Conservation (phyloP, 2,888 invertebrate genomes). For the Melanotus villosus region DNA sequence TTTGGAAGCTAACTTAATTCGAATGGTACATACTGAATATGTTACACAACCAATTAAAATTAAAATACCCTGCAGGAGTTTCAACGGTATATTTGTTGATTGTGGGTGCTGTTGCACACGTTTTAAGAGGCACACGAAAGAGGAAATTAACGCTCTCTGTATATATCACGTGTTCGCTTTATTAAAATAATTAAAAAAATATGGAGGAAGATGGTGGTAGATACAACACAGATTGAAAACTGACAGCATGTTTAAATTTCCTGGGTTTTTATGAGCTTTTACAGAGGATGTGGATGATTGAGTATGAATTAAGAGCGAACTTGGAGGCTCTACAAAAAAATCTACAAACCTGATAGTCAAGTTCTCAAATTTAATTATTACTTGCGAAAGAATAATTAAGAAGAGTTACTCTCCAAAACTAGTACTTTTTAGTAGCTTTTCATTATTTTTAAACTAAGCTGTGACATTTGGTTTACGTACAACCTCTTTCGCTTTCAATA, state of each 20-base stretch:
- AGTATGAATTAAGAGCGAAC: constrained; percentile 9
- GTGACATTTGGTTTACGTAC: too few species aligned
- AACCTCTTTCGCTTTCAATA: too few species aligned
- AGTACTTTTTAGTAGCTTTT: too few species aligned
- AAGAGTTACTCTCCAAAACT: too few species aligned
- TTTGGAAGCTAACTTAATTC: too few species aligned
- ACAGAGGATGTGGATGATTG: constrained; percentile 14
- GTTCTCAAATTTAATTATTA: too few species aligned
- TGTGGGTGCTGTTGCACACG: not conserved
- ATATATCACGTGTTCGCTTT: constrained; percentile 21
- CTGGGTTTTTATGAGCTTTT: constrained; percentile 26
- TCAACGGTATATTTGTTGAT: not conserved
- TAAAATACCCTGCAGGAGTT: not conserved
- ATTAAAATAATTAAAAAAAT: constrained; percentile 49
- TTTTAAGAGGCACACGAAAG: not conserved
- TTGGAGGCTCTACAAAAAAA: not conserved
- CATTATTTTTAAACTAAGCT: too few species aligned
- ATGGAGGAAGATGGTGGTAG: constrained; percentile 40
- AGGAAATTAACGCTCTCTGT: constrained; percentile 22
- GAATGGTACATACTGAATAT: not conserved
- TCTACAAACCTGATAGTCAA: too few species aligned
- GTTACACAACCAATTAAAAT: not conserved
- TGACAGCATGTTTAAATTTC: constrained; percentile 43
- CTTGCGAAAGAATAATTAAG: too few species aligned
- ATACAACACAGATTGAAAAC: constrained; percentile 45